Evolutionary conservation across 1,140 invertebrate species (phyloP), one percentile per base, ranked within the genome.

Genomic region (Neodiprion fabricii): DNA sequence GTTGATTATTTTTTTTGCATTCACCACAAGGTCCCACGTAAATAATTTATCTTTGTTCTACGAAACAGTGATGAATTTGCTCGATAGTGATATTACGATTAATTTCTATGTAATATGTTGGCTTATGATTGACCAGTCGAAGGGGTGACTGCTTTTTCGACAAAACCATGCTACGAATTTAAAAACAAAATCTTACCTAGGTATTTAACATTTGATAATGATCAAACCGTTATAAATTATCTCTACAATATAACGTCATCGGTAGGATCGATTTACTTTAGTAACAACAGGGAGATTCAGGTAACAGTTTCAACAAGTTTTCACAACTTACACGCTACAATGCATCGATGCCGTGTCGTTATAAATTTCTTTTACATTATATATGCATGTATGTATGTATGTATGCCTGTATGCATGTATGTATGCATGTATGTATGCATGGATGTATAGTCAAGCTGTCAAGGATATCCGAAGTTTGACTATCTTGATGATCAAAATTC

Each of bases 251-350:
- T 53, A 53, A 14, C 2, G n/a, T 53, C 10, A 53, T 53, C 10
- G n/a, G n/a, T 53, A 53, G 50, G 50, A 14, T 11, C n/a, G 65
- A 70, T 50, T 69, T 71, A 67, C 67, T 66, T 70, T 66, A 70
- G 67, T 75, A 82, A 81, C 73, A 81, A 80, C 76, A 73, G 74
- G 74, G 70, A 74, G 74, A 76, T 72, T 81, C 80, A 81, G 80
- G 80, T 83, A 83, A 83, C 82, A 79, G 74, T 82, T 80, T 82
- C 70, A 83, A 82, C 76, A 78, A 82, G 74, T 75, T 78, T 79
- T 8, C 50, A 2, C 50, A 53, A 53, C n/a, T 53, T 53, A 53
- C 10, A 11, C 50, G 1, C 10, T 53, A 53, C n/a, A 53, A 14
- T 53, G 50, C 50, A 53, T 53, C n/a, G n/a, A 53, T 53, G 50